Percentiles rank a stretch among this genome's conserved stretches.
phyloP scores from a whole-genome alignment of 2,888 invertebrate species.

The Epiblema foenella region DNA sequence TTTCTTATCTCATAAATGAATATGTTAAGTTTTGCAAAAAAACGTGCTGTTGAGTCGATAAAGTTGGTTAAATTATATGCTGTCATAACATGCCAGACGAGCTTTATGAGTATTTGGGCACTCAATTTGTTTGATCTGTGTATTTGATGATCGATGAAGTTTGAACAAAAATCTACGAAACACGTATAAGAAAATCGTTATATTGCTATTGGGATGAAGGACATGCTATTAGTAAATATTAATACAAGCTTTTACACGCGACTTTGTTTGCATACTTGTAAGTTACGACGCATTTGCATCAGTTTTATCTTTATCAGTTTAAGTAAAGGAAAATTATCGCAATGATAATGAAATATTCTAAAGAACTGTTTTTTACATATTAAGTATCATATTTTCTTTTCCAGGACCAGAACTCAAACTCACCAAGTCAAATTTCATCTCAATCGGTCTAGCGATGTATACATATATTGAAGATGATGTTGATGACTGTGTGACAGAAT shows the following conservation, averaged over 20 bases:
- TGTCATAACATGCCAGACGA: conserved; percentile 56
- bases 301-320: neutral
- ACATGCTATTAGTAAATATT: conserved; percentile 11
- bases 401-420: neutral
- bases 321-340: neutral
- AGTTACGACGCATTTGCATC: too few species aligned
- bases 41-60: conserved; percentile 51
- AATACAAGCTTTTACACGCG: neutral
- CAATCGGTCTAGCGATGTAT: neutral
- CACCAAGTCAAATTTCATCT: neutral
- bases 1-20: conserved; percentile 53
- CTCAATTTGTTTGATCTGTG: conserved; percentile 27
- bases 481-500: neutral
- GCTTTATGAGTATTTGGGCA: conserved; percentile 56
- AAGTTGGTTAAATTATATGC: conserved; percentile 58
- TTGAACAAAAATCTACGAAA: neutral
- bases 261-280: too few species aligned
- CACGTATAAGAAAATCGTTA: conserved; percentile 4
- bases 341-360: neutral
- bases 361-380: neutral
- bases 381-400: conserved; percentile 1
- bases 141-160: conserved; percentile 19
- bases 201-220: conserved; percentile 17
- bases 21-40: conserved; percentile 62
- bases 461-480: neutral